Evolutionary conservation across 2,888 invertebrate genomes (phyloP).

Genomic region (Clanis bilineata): DNA sequence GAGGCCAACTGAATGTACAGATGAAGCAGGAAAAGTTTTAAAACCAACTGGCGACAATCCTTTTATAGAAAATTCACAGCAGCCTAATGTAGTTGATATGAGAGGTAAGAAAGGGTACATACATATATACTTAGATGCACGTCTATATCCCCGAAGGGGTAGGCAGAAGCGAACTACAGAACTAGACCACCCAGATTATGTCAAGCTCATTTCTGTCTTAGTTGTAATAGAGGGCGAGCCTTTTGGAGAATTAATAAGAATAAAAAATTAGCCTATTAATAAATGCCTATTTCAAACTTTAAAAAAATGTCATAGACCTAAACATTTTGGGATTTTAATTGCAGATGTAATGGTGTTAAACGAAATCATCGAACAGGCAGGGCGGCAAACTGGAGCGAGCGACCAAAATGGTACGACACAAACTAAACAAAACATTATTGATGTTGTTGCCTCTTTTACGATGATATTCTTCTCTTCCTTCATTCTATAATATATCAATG

Average conservation of each 20-base stretch:
- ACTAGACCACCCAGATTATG: no score
- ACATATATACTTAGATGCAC: no score
- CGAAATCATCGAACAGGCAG: slow-evolving; percentile 98
- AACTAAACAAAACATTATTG: slow-evolving; percentile 28
- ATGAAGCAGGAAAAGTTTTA: slow-evolving; percentile 89
- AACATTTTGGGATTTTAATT: no score
- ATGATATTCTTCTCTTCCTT: slow-evolving; percentile 46
- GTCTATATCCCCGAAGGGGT: no score
- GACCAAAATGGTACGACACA: slow-evolving; percentile 91
- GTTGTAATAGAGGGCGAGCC: no score
- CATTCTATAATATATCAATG: slow-evolving; percentile 37
- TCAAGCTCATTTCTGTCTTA: no score
- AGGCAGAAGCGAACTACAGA: no score
- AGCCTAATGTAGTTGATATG: slow-evolving; percentile 96
- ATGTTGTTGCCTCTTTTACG: slow-evolving; percentile 42
- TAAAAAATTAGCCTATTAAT: no score
- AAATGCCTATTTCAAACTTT: no score
- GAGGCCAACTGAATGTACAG: slow-evolving; percentile 87
- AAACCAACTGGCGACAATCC: slow-evolving; percentile 94
- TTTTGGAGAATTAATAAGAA: no score
- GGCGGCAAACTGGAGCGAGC: slow-evolving; percentile 92
- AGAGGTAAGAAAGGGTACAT: slow-evolving; percentile 90
- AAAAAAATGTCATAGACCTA: no score
- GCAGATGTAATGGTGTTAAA: slow-evolving; percentile 98
- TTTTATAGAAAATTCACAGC: slow-evolving; percentile 93